Evolutionary conservation across 2,797 vertebrate genomes (phyloP), one percentile per base, ranked within the genome.

Genomic region (Sebastes trivittatus): DNA sequence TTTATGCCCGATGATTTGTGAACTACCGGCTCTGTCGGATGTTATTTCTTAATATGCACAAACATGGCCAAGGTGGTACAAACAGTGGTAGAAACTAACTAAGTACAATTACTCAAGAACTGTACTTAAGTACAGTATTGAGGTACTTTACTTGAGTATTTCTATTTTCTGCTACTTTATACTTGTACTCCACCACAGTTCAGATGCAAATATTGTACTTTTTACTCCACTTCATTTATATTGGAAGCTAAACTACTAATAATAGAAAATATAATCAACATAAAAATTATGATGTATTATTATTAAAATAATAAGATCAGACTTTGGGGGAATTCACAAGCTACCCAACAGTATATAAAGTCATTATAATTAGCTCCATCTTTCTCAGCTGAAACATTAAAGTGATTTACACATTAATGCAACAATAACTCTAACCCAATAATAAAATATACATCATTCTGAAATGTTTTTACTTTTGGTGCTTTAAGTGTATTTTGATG

Each of bases 1-100:
- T 71, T 42, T 59, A 63, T 54, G 23, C 55, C 27, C 52, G 46
- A 32, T 72, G 11, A 68, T 34, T 55, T 80, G 34, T 81, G 36
- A 76, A 62, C 11, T 52, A 27, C 91, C 95, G 92, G 18, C 20
- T 59, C 38, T 64, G 64, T 29, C 62, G 11, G 20, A 23, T 68
- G 69, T 27, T 54, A 70, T 42, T 76, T 20, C 8, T 63, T 72
- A 52, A 42, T 4, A 25, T n/a, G 14, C 69, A 64, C 66, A 59
- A 29, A 22, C 23, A 60, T 11, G n/a, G 2, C 14, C 52, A 69
- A 0, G 32, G 27, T 58, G 36, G 22, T 36, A 11, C 0, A 72
- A 34, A 76, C 38, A 14, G n/a, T 14, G 4, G 7, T 36, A 6
- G 14, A 58, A 23, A 23, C 23, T 9, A 23, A 23, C 23, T 9